Percentiles rank a stretch among this genome's conserved stretches.
Conservation (phyloP, 2,113 vertebrate species). For the Noctilio leporinus region DNA sequence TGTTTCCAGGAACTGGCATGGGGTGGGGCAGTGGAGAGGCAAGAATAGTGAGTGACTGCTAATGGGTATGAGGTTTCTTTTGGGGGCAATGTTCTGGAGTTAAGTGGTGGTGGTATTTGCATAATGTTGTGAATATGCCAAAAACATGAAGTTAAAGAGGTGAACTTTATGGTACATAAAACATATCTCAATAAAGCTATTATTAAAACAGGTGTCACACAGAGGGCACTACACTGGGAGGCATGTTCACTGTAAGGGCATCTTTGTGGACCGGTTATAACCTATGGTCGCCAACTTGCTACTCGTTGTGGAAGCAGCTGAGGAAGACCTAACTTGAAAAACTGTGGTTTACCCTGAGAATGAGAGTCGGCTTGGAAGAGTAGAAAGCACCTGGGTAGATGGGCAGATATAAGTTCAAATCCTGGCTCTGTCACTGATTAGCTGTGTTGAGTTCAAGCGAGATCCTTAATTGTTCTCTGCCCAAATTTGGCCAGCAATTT, state of each 20-base stretch:
- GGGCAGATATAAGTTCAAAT: neutral
- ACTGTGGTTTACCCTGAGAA: neutral
- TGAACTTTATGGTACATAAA: neutral
- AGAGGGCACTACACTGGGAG: neutral
- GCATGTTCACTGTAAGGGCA: neutral
- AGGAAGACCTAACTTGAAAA: neutral
- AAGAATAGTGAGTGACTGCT: neutral
- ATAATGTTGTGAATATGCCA: neutral
- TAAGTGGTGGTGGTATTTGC: neutral
- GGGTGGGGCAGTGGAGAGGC: neutral
- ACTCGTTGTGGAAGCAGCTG: neutral
- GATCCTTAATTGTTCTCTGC: neutral
- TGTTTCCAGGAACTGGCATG: neutral
- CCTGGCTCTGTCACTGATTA: neutral
- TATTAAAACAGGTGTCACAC: neutral
- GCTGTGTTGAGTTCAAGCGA: neutral
- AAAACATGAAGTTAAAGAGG: neutral
- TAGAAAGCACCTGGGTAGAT: neutral
- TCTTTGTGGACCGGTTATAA: neutral
- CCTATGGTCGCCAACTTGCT: neutral
- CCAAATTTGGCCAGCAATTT: neutral
- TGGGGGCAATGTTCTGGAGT: neutral
- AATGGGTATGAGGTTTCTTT: neutral
- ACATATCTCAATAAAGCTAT: neutral
- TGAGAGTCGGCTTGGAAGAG: neutral